Evolutionary conservation across 2,888 invertebrate genomes (phyloP).

Genomic region (Ectemnius continuus): DNA sequence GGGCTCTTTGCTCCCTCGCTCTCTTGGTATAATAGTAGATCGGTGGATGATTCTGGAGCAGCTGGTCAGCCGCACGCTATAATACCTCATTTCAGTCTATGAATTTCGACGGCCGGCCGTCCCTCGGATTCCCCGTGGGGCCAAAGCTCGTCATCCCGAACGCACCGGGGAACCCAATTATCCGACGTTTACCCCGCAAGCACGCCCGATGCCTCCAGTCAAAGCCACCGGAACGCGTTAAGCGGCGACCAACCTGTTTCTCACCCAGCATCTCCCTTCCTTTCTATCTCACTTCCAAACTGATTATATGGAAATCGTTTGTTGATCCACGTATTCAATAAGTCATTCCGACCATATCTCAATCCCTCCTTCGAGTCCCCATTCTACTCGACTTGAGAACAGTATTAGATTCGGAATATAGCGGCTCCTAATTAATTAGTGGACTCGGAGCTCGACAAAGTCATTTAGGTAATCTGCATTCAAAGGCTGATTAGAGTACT

Average conservation of each 20-base stretch:
- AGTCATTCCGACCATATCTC: no score
- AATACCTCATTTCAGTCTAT: slow-evolving; percentile 2
- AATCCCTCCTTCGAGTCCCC: no score
- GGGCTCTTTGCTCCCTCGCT: not conserved
- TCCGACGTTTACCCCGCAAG: slow-evolving; percentile 43
- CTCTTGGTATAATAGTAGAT: slow-evolving; percentile 5
- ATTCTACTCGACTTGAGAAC: no score
- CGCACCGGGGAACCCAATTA: slow-evolving; percentile 47
- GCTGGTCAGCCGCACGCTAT: not conserved
- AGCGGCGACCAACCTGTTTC: slow-evolving; percentile 44
- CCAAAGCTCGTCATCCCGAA: not conserved
- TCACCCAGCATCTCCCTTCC: slow-evolving; percentile 23
- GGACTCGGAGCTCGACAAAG: no score
- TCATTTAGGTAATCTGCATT: no score
- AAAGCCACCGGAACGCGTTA: slow-evolving; percentile 51
- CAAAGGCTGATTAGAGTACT: no score
- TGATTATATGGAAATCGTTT: no score
- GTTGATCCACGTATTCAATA: no score
- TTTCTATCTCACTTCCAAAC: no score
- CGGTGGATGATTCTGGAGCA: not conserved
- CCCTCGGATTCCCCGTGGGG: not conserved
- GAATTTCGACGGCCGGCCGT: not conserved
- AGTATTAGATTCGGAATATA: no score
- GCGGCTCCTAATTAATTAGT: no score
- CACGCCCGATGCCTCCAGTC: slow-evolving; percentile 30